Conservation (phyloP, 1,140 invertebrate species). For the Parapsyche elsis region DNA sequence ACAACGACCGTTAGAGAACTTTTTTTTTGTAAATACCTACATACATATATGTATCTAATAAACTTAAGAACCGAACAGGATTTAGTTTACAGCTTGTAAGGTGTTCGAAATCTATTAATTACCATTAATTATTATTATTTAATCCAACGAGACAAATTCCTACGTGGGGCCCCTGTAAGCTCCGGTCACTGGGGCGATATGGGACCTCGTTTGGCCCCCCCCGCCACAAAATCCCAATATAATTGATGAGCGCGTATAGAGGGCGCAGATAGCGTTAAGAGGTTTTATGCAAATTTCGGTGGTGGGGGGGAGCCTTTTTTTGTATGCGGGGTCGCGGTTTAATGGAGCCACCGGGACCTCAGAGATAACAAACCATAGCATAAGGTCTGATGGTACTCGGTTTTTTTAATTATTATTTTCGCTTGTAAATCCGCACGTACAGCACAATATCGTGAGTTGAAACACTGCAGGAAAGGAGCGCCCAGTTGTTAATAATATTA, state of each 20-base stretch:
- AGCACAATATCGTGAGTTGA: no score
- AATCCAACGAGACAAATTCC: no score
- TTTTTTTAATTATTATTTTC: no score
- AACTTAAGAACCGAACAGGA: background rate
- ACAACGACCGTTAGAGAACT: background rate
- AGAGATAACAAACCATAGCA: background rate
- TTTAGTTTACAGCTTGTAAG: no score
- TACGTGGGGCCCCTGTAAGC: background rate
- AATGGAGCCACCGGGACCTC: background rate
- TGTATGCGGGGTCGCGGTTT: background rate
- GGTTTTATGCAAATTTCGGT: conserved; percentile 20
- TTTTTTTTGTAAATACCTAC: background rate
- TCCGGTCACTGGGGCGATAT: background rate
- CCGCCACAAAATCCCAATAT: conserved; percentile 8
- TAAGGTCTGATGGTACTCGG: no score
- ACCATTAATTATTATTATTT: no score
- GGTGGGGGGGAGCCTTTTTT: background rate
- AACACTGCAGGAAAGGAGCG: no score
- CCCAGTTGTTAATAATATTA: no score
- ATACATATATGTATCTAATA: no score
- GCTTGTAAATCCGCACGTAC: no score
- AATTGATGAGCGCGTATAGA: conserved; percentile 11
- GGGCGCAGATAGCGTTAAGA: conserved; percentile 1
- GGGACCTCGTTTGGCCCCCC: background rate
- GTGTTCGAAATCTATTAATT: no score